A percentile compares a stretch with the other conserved stretches of the same genome.
Conservation (phyloP, 2,113 vertebrate genomes). For the Mesitornis unicolor region DNA sequence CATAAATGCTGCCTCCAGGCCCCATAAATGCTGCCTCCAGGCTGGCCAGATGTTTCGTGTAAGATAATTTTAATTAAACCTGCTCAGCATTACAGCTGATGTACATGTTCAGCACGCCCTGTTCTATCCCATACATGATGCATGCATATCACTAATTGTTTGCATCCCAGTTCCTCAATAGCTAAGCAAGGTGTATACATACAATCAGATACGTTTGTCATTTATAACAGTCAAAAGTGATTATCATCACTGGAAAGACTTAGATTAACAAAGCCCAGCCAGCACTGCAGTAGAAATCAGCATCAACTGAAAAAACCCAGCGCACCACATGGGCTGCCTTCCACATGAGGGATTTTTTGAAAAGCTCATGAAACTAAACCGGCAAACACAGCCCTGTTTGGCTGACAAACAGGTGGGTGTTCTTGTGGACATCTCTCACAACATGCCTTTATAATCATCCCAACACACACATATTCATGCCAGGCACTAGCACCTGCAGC, state of each 20-base stretch:
- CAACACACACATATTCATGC: accelerated
- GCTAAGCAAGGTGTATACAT: not conserved
- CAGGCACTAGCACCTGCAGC: not conserved
- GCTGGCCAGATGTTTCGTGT: not conserved
- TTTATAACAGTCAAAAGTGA: not conserved
- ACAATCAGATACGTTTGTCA: not conserved
- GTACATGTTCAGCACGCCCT: accelerated
- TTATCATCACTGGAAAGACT: not conserved
- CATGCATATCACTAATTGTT: accelerated
- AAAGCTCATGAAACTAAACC: not conserved
- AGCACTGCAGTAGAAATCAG: not conserved
- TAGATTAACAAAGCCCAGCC: not conserved
- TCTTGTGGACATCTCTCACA: not conserved
- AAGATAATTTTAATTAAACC: not conserved
- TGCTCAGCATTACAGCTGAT: not conserved
- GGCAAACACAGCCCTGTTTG: not conserved
- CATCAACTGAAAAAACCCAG: not conserved
- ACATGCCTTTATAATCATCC: not conserved
- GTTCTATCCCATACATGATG: accelerated
- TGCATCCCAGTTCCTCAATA: not conserved
- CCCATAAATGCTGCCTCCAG: accelerated
- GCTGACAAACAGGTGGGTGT: not conserved
- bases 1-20: not conserved
- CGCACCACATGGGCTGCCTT: not conserved
- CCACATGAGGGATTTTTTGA: not conserved